These are phyloP conservation scores for Tiliqua scincoides DNA, from an alignment of 2,113 vertebrate species.

Conservation along the genomic window DNA sequence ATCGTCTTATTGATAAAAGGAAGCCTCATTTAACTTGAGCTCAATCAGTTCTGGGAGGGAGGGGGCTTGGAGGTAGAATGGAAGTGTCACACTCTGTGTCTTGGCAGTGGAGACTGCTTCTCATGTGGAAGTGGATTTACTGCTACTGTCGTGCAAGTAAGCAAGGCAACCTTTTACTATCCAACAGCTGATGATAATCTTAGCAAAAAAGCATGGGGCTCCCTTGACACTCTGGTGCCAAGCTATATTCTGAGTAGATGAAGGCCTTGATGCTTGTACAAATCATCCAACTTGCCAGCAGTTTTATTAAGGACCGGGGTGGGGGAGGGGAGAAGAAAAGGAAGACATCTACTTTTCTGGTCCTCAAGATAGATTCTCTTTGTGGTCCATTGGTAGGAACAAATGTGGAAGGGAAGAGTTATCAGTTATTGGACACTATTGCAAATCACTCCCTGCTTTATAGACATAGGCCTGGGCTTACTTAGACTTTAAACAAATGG, in stretches of 20 bases:
- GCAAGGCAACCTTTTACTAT: constrained; percentile 17
- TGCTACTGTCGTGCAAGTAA: constrained; percentile 48
- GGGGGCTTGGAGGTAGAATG: not conserved
- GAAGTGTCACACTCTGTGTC: constrained; percentile 19
- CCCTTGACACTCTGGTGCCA: constrained; percentile 33
- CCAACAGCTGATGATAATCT: constrained; percentile 59
- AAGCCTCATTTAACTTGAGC: not conserved
- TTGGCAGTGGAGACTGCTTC: constrained; percentile 33
- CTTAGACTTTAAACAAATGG: too few species aligned
- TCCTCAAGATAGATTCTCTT: not conserved
- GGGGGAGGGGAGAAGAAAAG: constrained; percentile 3
- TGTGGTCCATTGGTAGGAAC: not conserved
- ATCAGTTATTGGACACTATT: too few species aligned
- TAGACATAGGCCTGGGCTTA: too few species aligned
- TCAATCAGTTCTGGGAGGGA: not conserved
- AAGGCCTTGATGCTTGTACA: not conserved
- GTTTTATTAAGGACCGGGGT: not conserved
- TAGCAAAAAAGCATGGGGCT: constrained; percentile 12
- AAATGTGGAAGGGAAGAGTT: not conserved
- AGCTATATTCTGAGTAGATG: constrained; percentile 29
- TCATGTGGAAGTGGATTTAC: constrained; percentile 68
- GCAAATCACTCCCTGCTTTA: too few species aligned
- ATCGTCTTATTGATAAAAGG: not conserved
- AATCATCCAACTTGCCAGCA: rapidly evolving
- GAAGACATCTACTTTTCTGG: not conserved